Percentiles rank a stretch among this genome's conserved stretches.
These are phyloP conservation scores for Andrena bicolor DNA, from an alignment of 2,888 invertebrate genomes.

Conservation along the genomic window DNA sequence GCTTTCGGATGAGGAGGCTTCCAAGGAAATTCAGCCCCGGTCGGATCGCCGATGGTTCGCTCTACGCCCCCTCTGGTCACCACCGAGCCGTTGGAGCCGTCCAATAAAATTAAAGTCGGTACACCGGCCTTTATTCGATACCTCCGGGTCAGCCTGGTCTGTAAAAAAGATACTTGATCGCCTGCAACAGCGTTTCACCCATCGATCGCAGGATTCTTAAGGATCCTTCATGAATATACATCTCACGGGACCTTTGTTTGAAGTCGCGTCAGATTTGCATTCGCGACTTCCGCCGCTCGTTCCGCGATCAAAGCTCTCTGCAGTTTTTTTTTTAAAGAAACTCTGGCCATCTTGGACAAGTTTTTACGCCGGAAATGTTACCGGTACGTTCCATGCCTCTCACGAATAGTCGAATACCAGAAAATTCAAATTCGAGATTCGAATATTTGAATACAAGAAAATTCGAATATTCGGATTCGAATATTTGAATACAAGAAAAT, in stretches of 20 bases:
- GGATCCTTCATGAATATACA: conserved; percentile 42
- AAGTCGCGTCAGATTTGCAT: conserved; percentile 9
- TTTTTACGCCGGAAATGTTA: too few relatives aligned
- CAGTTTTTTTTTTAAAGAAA: too few relatives aligned
- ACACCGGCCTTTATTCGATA: conserved; percentile 92
- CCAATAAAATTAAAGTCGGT: conserved; percentile 91
- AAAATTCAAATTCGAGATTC: too few relatives aligned
- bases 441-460: too few relatives aligned
- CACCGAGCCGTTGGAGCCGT: conserved; percentile 88
- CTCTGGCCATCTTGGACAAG: too few relatives aligned
- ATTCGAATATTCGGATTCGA: too few relatives aligned
- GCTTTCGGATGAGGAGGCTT: conserved; percentile 87
- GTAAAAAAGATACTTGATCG: conserved; percentile 76
- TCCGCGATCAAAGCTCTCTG: conserved; percentile 16
- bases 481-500: too few relatives aligned
- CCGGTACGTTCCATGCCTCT: too few relatives aligned
- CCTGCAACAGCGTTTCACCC: conserved; percentile 36
- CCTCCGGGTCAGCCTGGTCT: conserved; percentile 91
- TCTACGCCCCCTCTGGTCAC: conserved; percentile 89
- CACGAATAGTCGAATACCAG: too few relatives aligned
- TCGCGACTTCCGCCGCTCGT: background rate
- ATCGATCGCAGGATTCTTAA: conserved; percentile 23
- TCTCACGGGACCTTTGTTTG: conserved; percentile 4
- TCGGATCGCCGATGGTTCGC: conserved; percentile 90
- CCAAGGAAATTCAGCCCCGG: conserved; percentile 91